Base-by-base conservation (phyloP, 2,113 vertebrate genomes). In the Pontoporia blainvillei region DNA sequence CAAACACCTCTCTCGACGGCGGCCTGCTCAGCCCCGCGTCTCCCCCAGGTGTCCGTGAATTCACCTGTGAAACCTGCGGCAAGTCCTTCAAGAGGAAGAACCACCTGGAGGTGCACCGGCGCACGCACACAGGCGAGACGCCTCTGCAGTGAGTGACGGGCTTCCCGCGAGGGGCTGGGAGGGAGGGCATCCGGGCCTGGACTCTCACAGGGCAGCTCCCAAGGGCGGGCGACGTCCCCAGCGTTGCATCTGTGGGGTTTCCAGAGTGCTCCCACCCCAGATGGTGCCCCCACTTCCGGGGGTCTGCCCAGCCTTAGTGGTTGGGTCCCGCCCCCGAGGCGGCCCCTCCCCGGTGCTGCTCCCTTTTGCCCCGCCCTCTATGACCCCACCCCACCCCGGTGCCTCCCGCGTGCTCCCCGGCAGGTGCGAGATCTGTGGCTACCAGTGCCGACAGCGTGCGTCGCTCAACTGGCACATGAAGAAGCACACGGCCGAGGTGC, bases 381-480 rank as follows among this genome's bases (percentile, higher is more conserved):
- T 67, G 44, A 84, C n/a, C 44, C 0, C 8, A 0, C 81, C 14
- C 57, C 1, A 6, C 0, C 75, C 62, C 0, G 3, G 21, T 20
- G 41, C 39, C 44, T n/a, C 39, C 61, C 41, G 25, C 82, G 29
- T 85, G 20, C 64, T 57, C 67, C 31, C 72, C 9, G 1, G 11
- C 97, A 99, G 99, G 98, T 99, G 99, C 71, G 99, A 99, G 98
- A 99, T 99, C 96, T 99, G 99, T 14, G 99, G 99, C 52, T 99
- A 99, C 98, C 99, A 99, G 98, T 99, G 99, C 98, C 98, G 99
- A 15, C 99, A 99, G 98, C 98, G 99, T 0, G 99, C 99, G 0
- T 99, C 99, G 0, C 99, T 99, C 36, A 99, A 99, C 97, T 99
- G 99, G 99, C 99, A 99, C 98, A 99, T 99, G 99, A 99, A 99